Percentiles rank a stretch among this genome's conserved stretches.
Evolutionary conservation across 2,797 vertebrate species (phyloP).

Genomic region (Gila robusta): DNA sequence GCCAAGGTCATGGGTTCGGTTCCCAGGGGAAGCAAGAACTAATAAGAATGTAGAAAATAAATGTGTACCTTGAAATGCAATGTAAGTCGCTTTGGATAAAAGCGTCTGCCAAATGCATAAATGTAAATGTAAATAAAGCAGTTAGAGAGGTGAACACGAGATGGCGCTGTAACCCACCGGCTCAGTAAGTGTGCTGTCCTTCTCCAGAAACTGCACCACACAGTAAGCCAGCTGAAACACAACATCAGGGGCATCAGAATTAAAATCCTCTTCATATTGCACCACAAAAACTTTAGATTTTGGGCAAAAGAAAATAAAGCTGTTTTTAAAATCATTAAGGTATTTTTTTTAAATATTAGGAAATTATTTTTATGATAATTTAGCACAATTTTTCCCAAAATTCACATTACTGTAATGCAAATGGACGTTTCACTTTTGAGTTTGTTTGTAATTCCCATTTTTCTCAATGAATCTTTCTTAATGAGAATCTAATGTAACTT

Average conservation of each 20-base stretch:
- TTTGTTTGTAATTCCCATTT: not conserved
- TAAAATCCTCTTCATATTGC: not conserved
- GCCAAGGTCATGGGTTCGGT: no score
- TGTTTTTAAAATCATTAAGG: not conserved
- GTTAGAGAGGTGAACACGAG: not conserved
- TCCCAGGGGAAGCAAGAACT: no score
- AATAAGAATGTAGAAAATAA: no score
- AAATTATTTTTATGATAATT: not conserved
- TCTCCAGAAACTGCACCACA: constrained; percentile 98
- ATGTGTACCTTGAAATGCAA: no score
- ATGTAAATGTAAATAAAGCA: not conserved
- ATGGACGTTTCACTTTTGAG: not conserved
- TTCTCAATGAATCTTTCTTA: no score
- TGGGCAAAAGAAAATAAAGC: not conserved
- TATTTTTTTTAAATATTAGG: not conserved
- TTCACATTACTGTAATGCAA: not conserved
- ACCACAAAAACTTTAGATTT: not conserved
- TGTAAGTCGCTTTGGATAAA: no score
- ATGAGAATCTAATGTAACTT: not conserved
- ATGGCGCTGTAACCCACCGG: constrained; percentile 82
- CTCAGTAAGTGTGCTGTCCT: constrained; percentile 99
- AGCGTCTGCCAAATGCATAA: no score
- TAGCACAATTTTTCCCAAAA: not conserved
- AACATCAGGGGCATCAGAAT: not conserved
- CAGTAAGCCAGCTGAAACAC: constrained; percentile 92